phyloP scores from a whole-genome alignment of 2,797 vertebrate species.

The Ceryle rudis region DNA sequence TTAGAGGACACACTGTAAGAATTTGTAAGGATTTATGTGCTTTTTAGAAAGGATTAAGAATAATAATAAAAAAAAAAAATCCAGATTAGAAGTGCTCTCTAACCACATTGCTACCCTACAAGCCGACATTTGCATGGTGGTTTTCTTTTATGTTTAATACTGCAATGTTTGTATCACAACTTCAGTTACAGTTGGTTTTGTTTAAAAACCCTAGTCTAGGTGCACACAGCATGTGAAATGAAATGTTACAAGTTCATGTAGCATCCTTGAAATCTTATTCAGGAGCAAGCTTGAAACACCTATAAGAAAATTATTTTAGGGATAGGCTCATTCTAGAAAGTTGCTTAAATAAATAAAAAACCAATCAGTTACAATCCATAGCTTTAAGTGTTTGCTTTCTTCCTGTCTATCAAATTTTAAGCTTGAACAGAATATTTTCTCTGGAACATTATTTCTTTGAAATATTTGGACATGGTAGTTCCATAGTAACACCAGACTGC shows the following conservation, averaged over 20 bases:
- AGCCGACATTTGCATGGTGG: neutral
- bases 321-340: neutral
- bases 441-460: neutral
- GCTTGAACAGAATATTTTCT: neutral
- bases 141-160: constrained; percentile 15
- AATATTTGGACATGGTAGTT: neutral
- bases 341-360: neutral
- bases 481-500: neutral
- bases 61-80: neutral
- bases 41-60: constrained; percentile 68
- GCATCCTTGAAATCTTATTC: neutral
- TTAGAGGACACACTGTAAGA: constrained; percentile 62
- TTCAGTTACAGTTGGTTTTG: constrained; percentile 12
- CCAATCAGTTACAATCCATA: neutral
- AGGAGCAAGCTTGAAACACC: neutral
- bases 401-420: neutral
- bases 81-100: constrained; percentile 43
- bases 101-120: neutral
- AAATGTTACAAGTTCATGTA: neutral
- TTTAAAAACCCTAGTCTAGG: neutral
- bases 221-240: neutral
- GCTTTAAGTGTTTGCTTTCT: neutral
- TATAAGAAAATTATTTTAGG: neutral
- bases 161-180: neutral
- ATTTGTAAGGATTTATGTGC: constrained; percentile 72